Conservation (phyloP, 2,113 vertebrate genomes). For the Cepphus grylle region DNA sequence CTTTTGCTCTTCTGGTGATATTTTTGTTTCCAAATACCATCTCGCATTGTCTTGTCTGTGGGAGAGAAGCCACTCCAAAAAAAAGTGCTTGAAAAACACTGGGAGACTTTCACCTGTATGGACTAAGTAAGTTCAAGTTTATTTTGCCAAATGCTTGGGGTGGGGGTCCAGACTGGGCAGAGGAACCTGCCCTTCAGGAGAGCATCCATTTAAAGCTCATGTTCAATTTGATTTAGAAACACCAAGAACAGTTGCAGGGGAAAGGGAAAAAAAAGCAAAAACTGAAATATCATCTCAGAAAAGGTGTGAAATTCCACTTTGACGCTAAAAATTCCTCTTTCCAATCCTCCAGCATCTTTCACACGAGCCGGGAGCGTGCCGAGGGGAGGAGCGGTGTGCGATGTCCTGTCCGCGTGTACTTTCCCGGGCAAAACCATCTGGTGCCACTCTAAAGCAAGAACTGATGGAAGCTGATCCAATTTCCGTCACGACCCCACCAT, state of each 20-base stretch:
- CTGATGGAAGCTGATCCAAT: not conserved
- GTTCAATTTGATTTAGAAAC: not conserved
- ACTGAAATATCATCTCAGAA: not conserved
- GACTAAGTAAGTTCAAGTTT: not conserved
- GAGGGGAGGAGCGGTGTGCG: not conserved
- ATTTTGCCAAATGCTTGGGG: not conserved
- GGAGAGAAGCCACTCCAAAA: not conserved
- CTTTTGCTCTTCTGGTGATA: not conserved
- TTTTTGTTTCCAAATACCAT: not conserved
- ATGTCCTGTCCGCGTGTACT: not conserved
- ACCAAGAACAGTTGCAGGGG: not conserved
- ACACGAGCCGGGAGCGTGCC: fast-evolving
- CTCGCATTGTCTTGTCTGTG: not conserved
- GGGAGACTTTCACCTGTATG: not conserved
- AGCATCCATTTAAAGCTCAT: fast-evolving
- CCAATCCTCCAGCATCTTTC: not conserved
- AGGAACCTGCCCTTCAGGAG: not conserved
- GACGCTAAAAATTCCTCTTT: not conserved
- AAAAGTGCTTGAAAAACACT: not conserved
- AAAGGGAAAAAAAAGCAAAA: not conserved
- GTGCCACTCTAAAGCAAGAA: not conserved
- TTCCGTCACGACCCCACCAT: not conserved
- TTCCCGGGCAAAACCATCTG: not conserved
- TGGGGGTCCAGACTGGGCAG: not conserved
- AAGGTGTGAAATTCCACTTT: conserved; percentile 7